Evolutionary conservation across 2,113 vertebrate species (phyloP), one percentile per base, ranked within the genome.

Genomic region (Axis porcinus): DNA sequence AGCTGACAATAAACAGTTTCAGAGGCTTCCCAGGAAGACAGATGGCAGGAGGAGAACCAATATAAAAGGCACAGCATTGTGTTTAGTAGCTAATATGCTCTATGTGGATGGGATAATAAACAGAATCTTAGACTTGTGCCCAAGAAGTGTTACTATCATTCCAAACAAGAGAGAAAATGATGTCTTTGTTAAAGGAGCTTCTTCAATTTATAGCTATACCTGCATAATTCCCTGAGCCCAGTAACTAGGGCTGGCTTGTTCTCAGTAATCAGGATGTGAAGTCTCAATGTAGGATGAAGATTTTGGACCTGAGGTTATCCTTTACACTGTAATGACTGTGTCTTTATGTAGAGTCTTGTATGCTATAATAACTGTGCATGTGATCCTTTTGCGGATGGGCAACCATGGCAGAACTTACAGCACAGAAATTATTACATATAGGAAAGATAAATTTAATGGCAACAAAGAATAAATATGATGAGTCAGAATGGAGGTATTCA

Each of bases 141-240:
- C 45, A 97, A 92, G 86, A 97, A 97, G 86, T 95, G 50, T 76
- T 76, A 43, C 21, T 14, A 27, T 30, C 98, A 95, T 1, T 52
- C 90, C 84, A 94, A 99, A 25, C 76, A 91, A 88, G 74, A 93
- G 97, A 98, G 98, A 98, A 98, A 99, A 94, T 98, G 97, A 98
- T 92, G 97, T 93, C 98, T 96, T 5, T 62, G 25, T 5, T 15
- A 3, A 30, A 70, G 8, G 58, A 17, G 40, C 95, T 64, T 97
- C 97, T 85, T 95, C 95, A 2, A 0, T 2, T 11, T 13, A 58
- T 15, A 47, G 7, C 81, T 21, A 36, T 6, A 70, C 30, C 14
- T 36, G n/a, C 11, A 2, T 9, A 57, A 74, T 45, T 83, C 74
- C 86, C 30, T 7, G 16, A 81, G 87, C 67, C 83, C 45, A 33